These are phyloP conservation scores for Atractosteus spatula DNA, from an alignment of 2,113 vertebrate species.

Conservation along the genomic window DNA sequence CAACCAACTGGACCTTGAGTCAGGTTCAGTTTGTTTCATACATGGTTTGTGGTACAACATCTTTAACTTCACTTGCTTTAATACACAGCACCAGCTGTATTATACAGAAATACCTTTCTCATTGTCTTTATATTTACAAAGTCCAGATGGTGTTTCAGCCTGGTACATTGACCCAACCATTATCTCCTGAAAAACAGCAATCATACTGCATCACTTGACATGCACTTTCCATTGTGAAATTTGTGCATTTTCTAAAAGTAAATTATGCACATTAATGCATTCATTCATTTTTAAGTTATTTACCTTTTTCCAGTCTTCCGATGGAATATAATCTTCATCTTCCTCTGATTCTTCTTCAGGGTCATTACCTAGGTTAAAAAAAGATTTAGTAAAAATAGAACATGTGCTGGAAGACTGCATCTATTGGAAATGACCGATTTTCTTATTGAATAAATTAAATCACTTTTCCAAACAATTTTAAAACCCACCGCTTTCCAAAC, in stretches of 20 bases:
- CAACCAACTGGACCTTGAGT: not conserved
- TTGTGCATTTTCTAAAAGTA: no score
- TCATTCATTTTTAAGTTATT: not conserved
- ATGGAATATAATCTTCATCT: slow-evolving; percentile 97
- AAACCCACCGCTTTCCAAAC: no score
- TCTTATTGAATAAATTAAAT: no score
- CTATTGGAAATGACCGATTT: no score
- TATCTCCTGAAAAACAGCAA: slow-evolving; percentile 77
- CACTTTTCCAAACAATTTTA: no score
- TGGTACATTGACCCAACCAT: slow-evolving; percentile 99
- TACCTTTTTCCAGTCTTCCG: slow-evolving; percentile 99
- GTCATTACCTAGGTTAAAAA: slow-evolving; percentile 69
- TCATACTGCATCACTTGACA: not conserved
- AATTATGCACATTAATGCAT: no score
- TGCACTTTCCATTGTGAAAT: no score
- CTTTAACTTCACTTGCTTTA: not conserved
- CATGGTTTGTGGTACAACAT: no score
- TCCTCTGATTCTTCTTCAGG: slow-evolving; percentile 94
- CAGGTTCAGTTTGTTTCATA: no score
- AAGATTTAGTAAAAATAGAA: not conserved
- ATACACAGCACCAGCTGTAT: no score
- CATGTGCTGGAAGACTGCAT: no score
- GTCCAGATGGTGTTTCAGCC: slow-evolving; percentile 88
- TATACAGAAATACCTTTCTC: slow-evolving; percentile 78
- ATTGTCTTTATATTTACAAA: slow-evolving; percentile 90